Evolutionary conservation across 2,113 vertebrate species (phyloP).

Genomic region (Micronisus gabar): DNA sequence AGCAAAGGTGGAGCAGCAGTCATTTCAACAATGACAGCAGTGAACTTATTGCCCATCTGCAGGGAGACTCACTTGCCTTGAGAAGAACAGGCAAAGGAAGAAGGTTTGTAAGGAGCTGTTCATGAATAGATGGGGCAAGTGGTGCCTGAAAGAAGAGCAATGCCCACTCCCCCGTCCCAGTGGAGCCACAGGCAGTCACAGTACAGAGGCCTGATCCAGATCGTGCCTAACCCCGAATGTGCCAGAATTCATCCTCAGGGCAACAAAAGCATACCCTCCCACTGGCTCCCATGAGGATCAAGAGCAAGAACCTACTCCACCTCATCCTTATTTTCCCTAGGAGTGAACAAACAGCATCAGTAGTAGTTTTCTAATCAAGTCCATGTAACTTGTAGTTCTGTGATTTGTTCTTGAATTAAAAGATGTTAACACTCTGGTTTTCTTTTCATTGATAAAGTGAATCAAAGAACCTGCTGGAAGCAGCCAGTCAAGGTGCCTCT

Average conservation of each 20-base stretch:
- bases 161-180: background rate
- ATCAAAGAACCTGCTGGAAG: conserved; percentile 80
- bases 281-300: background rate
- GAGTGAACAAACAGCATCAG: background rate
- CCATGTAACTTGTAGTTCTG: background rate
- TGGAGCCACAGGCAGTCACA: no score
- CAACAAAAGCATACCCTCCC: background rate
- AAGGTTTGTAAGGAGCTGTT: background rate
- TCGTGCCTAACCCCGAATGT: background rate
- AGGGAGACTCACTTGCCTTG: background rate
- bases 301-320: background rate
- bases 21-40: background rate
- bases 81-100: background rate
- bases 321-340: background rate
- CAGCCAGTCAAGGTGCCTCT: conserved; percentile 80
- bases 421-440: background rate
- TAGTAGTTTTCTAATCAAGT: background rate
- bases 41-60: background rate
- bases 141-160: background rate
- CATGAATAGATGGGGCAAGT: background rate
- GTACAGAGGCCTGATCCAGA: background rate
- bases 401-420: background rate
- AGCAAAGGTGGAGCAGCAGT: background rate
- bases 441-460: conserved; percentile 66
- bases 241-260: background rate